These are phyloP conservation scores for Cladorhizidae sp. DNA, from an alignment of 37 sponge, comb jelly and placozoan genomes.

Conservation along the genomic window DNA sequence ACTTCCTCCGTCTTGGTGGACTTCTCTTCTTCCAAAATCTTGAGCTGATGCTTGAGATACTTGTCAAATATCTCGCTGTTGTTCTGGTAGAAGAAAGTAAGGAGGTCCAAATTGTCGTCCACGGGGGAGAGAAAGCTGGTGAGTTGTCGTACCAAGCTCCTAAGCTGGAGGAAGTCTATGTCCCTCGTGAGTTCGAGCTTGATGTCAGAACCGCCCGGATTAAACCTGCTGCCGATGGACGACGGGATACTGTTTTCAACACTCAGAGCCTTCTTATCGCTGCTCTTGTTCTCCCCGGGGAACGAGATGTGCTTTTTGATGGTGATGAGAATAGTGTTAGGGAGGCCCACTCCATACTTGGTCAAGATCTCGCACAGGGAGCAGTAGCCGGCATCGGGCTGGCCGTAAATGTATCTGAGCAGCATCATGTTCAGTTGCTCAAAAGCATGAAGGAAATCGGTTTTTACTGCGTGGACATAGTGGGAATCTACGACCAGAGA, in stretches of 20 bases:
- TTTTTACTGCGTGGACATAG: slow-evolving; percentile 1
- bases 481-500: slow-evolving; percentile 17
- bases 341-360: slow-evolving; percentile 46
- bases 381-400: slow-evolving; percentile 41
- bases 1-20: background rate
- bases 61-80: slow-evolving; percentile 68
- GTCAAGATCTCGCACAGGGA: slow-evolving; percentile 26
- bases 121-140: slow-evolving; percentile 32
- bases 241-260: slow-evolving; percentile 2
- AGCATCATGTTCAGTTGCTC: slow-evolving; percentile 29
- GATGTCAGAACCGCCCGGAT: slow-evolving; percentile 16
- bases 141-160: slow-evolving; percentile 13
- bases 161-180: slow-evolving; percentile 8
- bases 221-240: slow-evolving; percentile 30
- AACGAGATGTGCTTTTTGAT: slow-evolving; percentile 27
- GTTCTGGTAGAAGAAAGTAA: slow-evolving; percentile 58
- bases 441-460: slow-evolving; percentile 19
- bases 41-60: slow-evolving; percentile 51
- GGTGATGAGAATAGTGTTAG: background rate
- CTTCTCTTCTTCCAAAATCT: slow-evolving; percentile 4
- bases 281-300: slow-evolving; percentile 26
- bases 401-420: slow-evolving; percentile 34
- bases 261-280: background rate
- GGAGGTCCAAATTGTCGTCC: slow-evolving; percentile 39
- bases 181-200: slow-evolving; percentile 14